Base-by-base conservation (phyloP, 2,113 vertebrate genomes). In the Pica pica region DNA sequence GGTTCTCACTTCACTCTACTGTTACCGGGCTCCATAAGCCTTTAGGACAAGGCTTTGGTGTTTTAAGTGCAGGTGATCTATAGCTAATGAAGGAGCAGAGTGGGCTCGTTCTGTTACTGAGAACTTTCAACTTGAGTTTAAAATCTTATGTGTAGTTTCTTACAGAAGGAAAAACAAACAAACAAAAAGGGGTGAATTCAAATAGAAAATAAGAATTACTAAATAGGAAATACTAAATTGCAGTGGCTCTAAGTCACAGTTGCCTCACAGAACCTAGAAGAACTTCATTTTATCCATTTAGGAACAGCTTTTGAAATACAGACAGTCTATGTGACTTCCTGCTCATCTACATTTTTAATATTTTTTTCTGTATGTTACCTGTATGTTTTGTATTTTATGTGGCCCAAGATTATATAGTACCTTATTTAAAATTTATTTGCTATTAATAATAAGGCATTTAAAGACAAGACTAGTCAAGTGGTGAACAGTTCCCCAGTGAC, bases 1-100 rank as follows among this genome's bases (percentile, higher is more conserved):
- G 1, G 0, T 39, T 68, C 24, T 75, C 31, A 5, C 47, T 37
- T 52, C 18, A 63, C 39, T 26, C 41, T 26, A 1, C 16, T 47
- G 10, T 8, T 50, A 24, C 0, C 30, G 8, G 60, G 53, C 39
- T 46, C 11, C n/a, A 13, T 21, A 15, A 35, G 30, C 63, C 63
- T 77, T 75, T 30, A 44, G 50, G 65, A 82, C 16, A 15, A 75
- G 35, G 23, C 46, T 23, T 0, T 56, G 26, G 23, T 74, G 52
- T 55, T 39, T 30, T 59, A 55, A 37, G 8, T 24, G 28, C 2
- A 57, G 13, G 6, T 39, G 20, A 71, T 10, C 18, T 42, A 6
- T 1, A 59, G 24, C 19, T 52, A 35, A 13, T 22, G 37, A 70
- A 73, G 50, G 49, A 75, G 12, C 49, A n/a, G 30, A 24, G 16